phyloP scores from a whole-genome alignment of 2,113 vertebrate genomes.

The Etheostoma cragini region DNA sequence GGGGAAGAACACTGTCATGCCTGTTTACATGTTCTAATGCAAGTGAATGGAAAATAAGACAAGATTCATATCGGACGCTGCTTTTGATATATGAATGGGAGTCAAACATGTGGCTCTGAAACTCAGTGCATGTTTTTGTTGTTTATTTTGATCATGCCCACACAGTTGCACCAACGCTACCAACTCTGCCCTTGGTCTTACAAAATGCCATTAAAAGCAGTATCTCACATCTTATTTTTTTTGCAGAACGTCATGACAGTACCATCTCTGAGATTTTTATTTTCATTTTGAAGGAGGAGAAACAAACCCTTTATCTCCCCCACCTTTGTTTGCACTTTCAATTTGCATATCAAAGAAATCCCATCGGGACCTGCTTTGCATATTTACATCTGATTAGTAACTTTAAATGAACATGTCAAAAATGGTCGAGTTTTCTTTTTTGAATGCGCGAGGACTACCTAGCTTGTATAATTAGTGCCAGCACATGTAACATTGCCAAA shows the following conservation, averaged over 20 bases:
- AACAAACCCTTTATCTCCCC: constrained; percentile 70
- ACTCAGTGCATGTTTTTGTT: neutral
- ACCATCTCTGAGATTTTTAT: constrained; percentile 55
- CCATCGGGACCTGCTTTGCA: constrained; percentile 83
- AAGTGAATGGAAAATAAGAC: constrained; percentile 52
- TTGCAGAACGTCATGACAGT: constrained; percentile 62
- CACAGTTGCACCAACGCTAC: neutral
- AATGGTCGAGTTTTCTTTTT: constrained; percentile 80
- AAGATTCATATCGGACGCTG: constrained; percentile 64
- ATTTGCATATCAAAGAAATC: constrained; percentile 86
- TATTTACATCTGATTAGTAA: constrained; percentile 87
- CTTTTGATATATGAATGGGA: constrained; percentile 63
- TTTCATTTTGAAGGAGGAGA: constrained; percentile 2
- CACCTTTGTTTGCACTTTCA: constrained; percentile 83
- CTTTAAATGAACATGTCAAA: constrained; percentile 87
- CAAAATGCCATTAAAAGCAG: constrained; percentile 38
- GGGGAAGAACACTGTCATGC: constrained; percentile 41
- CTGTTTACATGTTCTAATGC: constrained; percentile 68
- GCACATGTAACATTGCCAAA: constrained; percentile 77
- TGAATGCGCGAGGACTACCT: constrained; percentile 74
- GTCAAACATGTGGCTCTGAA: constrained; percentile 37
- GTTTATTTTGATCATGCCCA: neutral
- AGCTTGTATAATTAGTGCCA: constrained; percentile 83
- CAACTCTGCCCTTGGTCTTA: constrained; percentile 25
- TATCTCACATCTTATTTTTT: constrained; percentile 48